Evolutionary conservation across 1,140 invertebrate genomes (phyloP), one percentile per base, ranked within the genome.

Genomic region (Eubasilissa regina): DNA sequence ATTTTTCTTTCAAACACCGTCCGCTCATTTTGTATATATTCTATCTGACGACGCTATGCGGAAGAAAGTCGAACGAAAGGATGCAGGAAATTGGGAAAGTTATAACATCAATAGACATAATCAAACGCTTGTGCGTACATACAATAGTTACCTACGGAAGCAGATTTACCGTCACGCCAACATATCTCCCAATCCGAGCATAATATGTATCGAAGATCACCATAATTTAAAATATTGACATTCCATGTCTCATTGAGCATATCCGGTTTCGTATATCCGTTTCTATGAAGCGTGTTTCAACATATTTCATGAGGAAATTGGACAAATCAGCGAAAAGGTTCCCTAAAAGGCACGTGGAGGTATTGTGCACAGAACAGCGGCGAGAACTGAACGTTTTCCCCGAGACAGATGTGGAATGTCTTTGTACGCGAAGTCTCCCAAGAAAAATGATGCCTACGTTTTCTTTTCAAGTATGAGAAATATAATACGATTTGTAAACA

Each of bases 261-360:
- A 51, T 51, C 48, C 48, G 48, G 25, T 3, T 51, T 3, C 48
- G 8, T 13, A 51, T 51, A 4, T 13, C 48, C 48, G n/a, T 51
- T 51, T 51, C 48, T 8, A 51, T 8, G 48, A 21, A 66, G 25
- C 25, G 62, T 66, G 62, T 66, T 66, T 13, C 21, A 66, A 66
- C 25, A 51, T 15, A 8, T 15, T 4, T 51, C n/a, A 15, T 15
- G 48, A n/a, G 62, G 35, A 66, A 66, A 66, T 66, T 66, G 62
- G 25, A 25, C 43, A 66, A 66, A 66, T 66, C 62, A 66, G 62
- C 62, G 62, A 21, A 35, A 66, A 35, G 43, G 62, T 4, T 66
- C 12, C 3, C 3, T 21, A 35, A 35, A 66, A 66, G 62, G 35
- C 62, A 66, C 35, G 17, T 3, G 13, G 15, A n/a, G 35, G n/a